Evolutionary conservation across 1,140 invertebrate species (phyloP), one percentile per base, ranked within the genome.

Genomic region (Monomorium pharaonis): DNA sequence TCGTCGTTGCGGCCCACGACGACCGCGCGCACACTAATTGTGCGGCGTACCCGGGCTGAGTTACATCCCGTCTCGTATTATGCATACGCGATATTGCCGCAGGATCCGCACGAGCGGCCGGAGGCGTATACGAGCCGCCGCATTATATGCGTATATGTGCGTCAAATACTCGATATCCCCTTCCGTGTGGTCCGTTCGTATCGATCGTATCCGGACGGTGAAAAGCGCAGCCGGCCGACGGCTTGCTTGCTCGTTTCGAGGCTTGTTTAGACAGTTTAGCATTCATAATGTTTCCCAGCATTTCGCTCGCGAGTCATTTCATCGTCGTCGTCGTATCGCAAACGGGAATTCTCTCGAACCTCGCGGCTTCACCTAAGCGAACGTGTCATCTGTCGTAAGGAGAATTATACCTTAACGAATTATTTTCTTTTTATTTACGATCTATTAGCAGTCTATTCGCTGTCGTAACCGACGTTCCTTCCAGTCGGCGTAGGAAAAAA

Each of bases 1-100:
- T 78, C 51, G 80, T 77, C 78, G 37, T 70, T 47, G 56, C 70
- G 69, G 56, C 10, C 72, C 58, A 62, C 83, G 81, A 88, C 85
- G 54, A 88, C 91, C 89, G 89, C 89, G 77, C 85, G 90, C 87
- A 89, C 89, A 87, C 91, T 92, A 92, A 92, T 92, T 91, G 89
- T 84, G 85, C 87, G 89, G 84, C 88, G 86, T 91, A 91, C 85
- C 78, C 85, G 76, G 49, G 33, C 70, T 65, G 81, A 91, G 89
- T 90, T 92, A 91, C 89, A 90, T 90, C n/a, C n/a, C 91, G 91
- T 92, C 88, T 72, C 80, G 84, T 65, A 88, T 87, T 89, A 88
- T 91, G 80, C 78, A 85, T 76, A 86, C 74, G 87, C 81, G 89
- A 90, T 90, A 88, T 92, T 88, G 74, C 77, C 72, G 49, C n/a